Percentiles rank a stretch among this genome's conserved stretches.
These are phyloP conservation scores for Clarias platycephalus DNA, from an alignment of 2,797 vertebrate genomes.

Conservation along the genomic window DNA sequence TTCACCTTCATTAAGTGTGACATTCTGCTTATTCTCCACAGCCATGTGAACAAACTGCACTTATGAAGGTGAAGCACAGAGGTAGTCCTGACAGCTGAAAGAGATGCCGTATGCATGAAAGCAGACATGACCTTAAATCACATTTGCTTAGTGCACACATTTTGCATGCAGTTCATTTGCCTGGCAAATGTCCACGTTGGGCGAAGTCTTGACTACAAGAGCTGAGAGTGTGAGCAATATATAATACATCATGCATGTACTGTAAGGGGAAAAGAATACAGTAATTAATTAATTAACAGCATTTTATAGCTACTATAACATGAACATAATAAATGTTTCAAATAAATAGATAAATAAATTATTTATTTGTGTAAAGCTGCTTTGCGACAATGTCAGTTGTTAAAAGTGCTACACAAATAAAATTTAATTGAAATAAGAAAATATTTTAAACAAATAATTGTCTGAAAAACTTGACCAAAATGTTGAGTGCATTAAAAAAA, in stretches of 20 bases:
- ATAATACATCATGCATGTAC: neutral
- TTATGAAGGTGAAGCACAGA: neutral
- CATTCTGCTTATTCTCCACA: neutral
- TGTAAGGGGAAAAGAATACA: neutral
- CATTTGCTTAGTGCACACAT: conserved; percentile 20
- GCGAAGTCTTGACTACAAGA: neutral
- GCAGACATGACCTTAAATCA: neutral
- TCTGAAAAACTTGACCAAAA: too few relatives aligned
- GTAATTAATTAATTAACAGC: neutral
- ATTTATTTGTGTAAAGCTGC: too few relatives aligned
- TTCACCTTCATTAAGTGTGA: neutral
- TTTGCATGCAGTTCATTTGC: conserved; percentile 35
- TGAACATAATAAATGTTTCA: too few relatives aligned
- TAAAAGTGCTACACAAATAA: too few relatives aligned
- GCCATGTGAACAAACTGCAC: neutral
- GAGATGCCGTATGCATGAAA: neutral
- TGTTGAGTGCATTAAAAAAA: too few relatives aligned
- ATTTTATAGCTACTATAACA: neutral
- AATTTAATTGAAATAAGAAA: too few relatives aligned
- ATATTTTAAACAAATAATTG: too few relatives aligned
- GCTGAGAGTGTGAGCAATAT: too few relatives aligned
- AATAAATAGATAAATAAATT: too few relatives aligned
- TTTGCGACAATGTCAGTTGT: too few relatives aligned
- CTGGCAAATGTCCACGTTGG: conserved; percentile 3
- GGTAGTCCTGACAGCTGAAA: neutral